These are phyloP conservation scores for Apogon talboti DNA, from an alignment of 2,797 vertebrate genomes.

Conservation along the genomic window DNA sequence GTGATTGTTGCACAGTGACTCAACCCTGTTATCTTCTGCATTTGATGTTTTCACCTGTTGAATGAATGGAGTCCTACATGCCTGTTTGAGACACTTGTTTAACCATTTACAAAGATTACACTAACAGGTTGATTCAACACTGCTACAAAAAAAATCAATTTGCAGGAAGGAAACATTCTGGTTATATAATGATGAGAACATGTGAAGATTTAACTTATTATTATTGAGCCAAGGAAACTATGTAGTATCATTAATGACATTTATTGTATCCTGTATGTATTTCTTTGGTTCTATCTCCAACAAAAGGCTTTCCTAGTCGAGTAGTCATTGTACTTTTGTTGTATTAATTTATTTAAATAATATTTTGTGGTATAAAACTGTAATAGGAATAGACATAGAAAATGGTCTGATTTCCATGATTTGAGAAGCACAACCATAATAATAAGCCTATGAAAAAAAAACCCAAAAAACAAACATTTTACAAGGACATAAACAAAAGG, in stretches of 20 bases:
- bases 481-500: no score
- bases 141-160: slow-evolving; percentile 15
- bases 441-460: no score
- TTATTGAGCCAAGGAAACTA: not conserved
- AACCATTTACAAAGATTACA: not conserved
- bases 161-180: slow-evolving; percentile 1
- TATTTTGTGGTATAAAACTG: no score
- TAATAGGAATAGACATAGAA: no score
- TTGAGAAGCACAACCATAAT: no score
- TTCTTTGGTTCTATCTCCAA: no score
- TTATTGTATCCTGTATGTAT: not conserved
- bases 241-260: not conserved
- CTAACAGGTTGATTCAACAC: slow-evolving; percentile 1
- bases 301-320: no score
- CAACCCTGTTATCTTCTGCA: not conserved
- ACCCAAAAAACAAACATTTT: no score
- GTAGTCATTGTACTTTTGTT: no score
- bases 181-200: slow-evolving; percentile 4
- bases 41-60: slow-evolving; percentile 7
- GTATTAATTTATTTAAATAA: no score
- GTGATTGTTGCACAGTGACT: no score
- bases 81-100: slow-evolving; percentile 9
- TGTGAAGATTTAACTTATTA: slow-evolving; percentile 5
- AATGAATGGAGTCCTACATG: not conserved
- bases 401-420: no score